Conservation (phyloP, 2,888 invertebrate species). For the Apotomis turbidana region DNA sequence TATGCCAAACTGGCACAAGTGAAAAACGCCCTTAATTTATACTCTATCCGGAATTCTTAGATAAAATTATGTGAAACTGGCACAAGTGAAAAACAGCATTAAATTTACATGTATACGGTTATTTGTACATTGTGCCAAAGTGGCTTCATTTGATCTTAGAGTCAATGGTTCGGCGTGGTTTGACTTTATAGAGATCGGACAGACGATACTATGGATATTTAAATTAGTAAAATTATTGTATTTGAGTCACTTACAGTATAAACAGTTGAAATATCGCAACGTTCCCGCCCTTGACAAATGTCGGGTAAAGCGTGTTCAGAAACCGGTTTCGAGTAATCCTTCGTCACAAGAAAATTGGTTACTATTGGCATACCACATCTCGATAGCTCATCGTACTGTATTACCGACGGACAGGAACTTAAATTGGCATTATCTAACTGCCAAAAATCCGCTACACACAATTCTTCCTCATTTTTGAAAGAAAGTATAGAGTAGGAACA, state of each 20-base stretch:
- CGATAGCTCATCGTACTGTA: slow-evolving; percentile 53
- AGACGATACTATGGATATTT: too few relatives aligned
- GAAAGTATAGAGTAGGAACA: slow-evolving; percentile 67
- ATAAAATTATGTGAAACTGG: too few relatives aligned
- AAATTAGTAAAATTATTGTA: too few relatives aligned
- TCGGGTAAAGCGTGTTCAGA: slow-evolving; percentile 48
- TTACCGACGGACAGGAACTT: slow-evolving; percentile 49
- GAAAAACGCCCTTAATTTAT: too few relatives aligned
- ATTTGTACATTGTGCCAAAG: too few relatives aligned
- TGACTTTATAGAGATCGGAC: too few relatives aligned
- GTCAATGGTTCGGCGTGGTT: too few relatives aligned
- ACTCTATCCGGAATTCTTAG: too few relatives aligned
- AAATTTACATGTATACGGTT: too few relatives aligned
- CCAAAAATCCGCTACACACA: slow-evolving; percentile 56
- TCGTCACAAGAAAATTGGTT: slow-evolving; percentile 57
- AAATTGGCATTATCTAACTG: slow-evolving; percentile 37
- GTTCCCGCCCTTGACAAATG: slow-evolving; percentile 59
- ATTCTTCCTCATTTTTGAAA: slow-evolving; percentile 46
- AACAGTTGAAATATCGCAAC: slow-evolving; percentile 60
- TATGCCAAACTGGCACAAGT: too few relatives aligned
- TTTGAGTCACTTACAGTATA: slow-evolving; percentile 56
- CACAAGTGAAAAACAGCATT: too few relatives aligned
- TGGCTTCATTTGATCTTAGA: too few relatives aligned
- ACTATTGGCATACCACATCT: slow-evolving; percentile 64
- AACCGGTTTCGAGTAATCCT: slow-evolving; percentile 47